Conservation (phyloP, 1,140 invertebrate species). For the Lerema accius region DNA sequence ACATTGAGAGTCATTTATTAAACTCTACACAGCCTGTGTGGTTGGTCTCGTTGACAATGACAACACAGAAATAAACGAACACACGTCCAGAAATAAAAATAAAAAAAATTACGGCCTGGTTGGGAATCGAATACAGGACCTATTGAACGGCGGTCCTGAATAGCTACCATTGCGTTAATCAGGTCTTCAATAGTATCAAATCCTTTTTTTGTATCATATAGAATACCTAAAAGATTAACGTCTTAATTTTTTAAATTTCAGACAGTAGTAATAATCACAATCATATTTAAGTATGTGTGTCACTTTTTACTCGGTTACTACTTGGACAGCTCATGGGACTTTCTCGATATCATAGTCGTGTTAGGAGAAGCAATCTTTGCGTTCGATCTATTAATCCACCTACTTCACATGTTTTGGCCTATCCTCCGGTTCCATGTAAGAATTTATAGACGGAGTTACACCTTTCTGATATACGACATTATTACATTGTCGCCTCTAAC, state of each 20-base stretch:
- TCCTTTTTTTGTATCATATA: too few species aligned
- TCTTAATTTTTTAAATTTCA: slow-evolving; percentile 38
- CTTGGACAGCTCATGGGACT: slow-evolving; percentile 32
- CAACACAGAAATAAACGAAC: too few species aligned
- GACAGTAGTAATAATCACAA: slow-evolving; percentile 42
- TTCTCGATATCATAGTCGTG: slow-evolving; percentile 44
- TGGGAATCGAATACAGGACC: too few species aligned
- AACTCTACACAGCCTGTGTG: too few species aligned
- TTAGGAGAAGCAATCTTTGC: slow-evolving; percentile 51
- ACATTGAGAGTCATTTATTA: too few species aligned
- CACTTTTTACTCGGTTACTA: slow-evolving; percentile 58
- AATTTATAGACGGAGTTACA: slow-evolving; percentile 51
- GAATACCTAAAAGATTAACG: not conserved
- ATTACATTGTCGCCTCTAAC: slow-evolving; percentile 50
- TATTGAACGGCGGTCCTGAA: too few species aligned
- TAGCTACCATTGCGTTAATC: too few species aligned
- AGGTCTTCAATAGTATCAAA: too few species aligned
- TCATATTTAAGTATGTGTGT: slow-evolving; percentile 56
- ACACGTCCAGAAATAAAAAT: too few species aligned
- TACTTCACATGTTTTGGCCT: slow-evolving; percentile 63
- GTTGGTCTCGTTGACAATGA: too few species aligned
- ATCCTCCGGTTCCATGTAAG: slow-evolving; percentile 55
- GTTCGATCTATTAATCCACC: slow-evolving; percentile 52
- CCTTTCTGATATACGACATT: slow-evolving; percentile 54
- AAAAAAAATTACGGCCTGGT: too few species aligned